These are phyloP conservation scores for Arbacia lixula DNA, from an alignment of 53 echinoderm and acorn worm genomes.

Conservation along the genomic window DNA sequence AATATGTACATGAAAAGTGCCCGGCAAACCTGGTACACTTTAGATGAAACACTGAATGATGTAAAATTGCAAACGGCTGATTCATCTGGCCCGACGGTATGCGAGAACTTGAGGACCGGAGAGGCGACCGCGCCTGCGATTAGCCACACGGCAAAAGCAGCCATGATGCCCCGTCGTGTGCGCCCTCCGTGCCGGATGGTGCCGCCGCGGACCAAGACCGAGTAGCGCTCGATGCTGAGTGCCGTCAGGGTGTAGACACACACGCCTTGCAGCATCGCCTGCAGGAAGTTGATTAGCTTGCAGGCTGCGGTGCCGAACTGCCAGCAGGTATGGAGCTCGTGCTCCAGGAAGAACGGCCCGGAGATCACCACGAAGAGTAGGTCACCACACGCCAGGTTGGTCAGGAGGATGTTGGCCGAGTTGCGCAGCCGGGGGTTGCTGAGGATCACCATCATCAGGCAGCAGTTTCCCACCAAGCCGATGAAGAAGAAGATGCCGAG, in stretches of 20 bases:
- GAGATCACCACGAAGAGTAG: constrained; percentile 74
- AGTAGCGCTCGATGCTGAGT: constrained; percentile 78
- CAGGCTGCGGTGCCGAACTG: constrained; percentile 51
- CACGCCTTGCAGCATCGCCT: constrained; percentile 65
- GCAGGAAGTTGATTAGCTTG: constrained; percentile 69
- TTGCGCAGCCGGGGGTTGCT: constrained; percentile 74
- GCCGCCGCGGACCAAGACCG: constrained; percentile 74
- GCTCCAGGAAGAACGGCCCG: constrained; percentile 76
- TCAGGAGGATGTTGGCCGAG: constrained; percentile 83
- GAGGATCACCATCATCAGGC: constrained; percentile 68
- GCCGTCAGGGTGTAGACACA: constrained; percentile 84
- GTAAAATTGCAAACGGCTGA: constrained; percentile 43
- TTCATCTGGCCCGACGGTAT: background rate
- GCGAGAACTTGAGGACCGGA: constrained; percentile 63
- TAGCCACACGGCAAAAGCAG: constrained; percentile 62
- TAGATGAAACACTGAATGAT: constrained; percentile 30
- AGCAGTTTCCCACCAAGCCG: constrained; percentile 74
- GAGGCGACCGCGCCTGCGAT: constrained; percentile 39
- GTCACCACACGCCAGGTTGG: constrained; percentile 81
- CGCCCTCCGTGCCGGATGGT: constrained; percentile 68
- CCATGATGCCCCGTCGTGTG: constrained; percentile 58
- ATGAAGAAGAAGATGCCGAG: constrained; percentile 68
- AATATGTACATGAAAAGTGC: constrained; percentile 68
- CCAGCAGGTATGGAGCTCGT: constrained; percentile 66
- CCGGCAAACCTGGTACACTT: constrained; percentile 64